Evolutionary conservation across 2,888 invertebrate species (phyloP).

Genomic region (Teinopalpus imperialis): DNA sequence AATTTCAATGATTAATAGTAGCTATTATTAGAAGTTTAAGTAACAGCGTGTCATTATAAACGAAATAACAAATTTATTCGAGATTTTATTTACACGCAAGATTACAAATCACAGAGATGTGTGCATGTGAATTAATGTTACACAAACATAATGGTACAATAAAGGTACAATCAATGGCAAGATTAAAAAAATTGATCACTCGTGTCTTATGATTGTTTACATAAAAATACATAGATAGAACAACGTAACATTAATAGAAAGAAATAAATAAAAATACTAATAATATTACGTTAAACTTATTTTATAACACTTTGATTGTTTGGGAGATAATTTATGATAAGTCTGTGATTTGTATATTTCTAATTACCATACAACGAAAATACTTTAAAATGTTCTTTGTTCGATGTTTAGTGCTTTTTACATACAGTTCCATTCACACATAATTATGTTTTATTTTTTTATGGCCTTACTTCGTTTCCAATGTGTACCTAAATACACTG

Average conservation of each 20-base stretch:
- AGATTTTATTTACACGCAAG: constrained; percentile 75
- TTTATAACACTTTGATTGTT: constrained; percentile 2
- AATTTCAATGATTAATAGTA: constrained; percentile 65
- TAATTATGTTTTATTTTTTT: not conserved
- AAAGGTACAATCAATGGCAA: constrained; percentile 51
- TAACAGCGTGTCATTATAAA: constrained; percentile 66
- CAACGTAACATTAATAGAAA: constrained; percentile 29
- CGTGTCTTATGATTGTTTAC: not conserved
- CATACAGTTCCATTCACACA: not conserved
- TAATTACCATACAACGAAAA: constrained; percentile 26
- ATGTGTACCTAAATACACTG: constrained; percentile 18
- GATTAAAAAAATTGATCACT: constrained; percentile 38
- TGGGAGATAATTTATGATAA: constrained; percentile 8
- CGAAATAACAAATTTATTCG: constrained; percentile 78
- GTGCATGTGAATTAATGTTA: constrained; percentile 46
- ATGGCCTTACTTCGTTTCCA: constrained; percentile 4
- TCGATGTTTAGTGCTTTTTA: constrained; percentile 25
- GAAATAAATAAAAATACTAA: constrained; percentile 23
- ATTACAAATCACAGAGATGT: constrained; percentile 76
- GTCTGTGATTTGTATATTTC: constrained; percentile 34
- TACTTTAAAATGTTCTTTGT: constrained; percentile 19
- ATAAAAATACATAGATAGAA: not conserved
- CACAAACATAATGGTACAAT: constrained; percentile 1
- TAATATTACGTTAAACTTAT: constrained; percentile 14
- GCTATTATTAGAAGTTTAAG: constrained; percentile 51